These are phyloP conservation scores for Tyrannus savana DNA, from an alignment of 2,113 vertebrate species.

Conservation along the genomic window DNA sequence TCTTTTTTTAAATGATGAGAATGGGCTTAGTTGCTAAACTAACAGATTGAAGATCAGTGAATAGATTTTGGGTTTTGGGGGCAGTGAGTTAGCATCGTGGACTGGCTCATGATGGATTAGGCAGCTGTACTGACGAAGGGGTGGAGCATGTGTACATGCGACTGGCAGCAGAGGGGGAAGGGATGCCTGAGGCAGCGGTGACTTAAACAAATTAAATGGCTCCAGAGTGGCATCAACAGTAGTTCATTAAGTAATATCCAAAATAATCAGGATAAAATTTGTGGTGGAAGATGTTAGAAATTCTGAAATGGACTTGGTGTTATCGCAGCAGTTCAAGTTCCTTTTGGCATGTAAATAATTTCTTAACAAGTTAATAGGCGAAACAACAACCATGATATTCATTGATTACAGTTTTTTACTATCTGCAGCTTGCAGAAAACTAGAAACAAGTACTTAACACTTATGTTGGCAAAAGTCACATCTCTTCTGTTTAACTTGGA, in stretches of 20 bases:
- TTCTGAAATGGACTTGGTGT: background rate
- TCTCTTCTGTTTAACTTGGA: background rate
- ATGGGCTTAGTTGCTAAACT: background rate
- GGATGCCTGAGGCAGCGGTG: background rate
- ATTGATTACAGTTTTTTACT: background rate
- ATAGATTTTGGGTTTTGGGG: background rate
- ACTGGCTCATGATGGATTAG: background rate
- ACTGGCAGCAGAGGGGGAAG: background rate
- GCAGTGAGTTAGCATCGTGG: background rate
- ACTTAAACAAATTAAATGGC: background rate
- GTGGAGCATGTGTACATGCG: rapidly evolving
- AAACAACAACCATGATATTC: background rate
- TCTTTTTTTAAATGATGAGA: background rate
- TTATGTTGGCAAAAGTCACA: background rate
- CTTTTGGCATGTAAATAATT: background rate
- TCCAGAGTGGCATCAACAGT: background rate
- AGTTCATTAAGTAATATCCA: background rate
- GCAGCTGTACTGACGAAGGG: rapidly evolving
- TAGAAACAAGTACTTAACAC: background rate
- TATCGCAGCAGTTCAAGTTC: background rate
- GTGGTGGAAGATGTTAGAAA: background rate
- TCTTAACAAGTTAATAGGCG: background rate
- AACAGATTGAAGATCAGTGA: background rate
- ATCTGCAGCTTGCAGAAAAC: background rate
- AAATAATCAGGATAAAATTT: background rate